Evolutionary conservation across 1,140 invertebrate species (phyloP).

Genomic region (Proctacanthus coquilletti): DNA sequence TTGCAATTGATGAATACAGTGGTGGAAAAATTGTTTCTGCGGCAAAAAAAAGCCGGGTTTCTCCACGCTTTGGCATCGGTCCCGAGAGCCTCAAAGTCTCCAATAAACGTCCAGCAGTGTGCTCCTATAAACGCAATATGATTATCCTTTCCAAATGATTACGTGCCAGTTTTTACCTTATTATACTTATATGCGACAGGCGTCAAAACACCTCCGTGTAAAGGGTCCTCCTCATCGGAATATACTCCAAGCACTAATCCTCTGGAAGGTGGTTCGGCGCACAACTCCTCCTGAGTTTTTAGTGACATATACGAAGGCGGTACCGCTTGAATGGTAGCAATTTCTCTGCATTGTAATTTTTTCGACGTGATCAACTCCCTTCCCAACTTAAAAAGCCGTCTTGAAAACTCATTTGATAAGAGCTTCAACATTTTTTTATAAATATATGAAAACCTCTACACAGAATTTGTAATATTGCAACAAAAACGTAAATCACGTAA

Average conservation of each 20-base stretch:
- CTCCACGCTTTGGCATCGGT: slow-evolving; percentile 24
- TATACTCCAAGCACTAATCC: slow-evolving; percentile 23
- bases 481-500: too few relatives aligned
- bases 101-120: slow-evolving; percentile 14
- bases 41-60: slow-evolving; percentile 22
- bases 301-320: too few relatives aligned
- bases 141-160: too few relatives aligned
- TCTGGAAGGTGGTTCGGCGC: slow-evolving; percentile 22
- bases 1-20: slow-evolving; percentile 43
- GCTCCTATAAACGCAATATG: not conserved
- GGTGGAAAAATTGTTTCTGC: slow-evolving; percentile 32
- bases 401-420: too few relatives aligned
- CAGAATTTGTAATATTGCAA: too few relatives aligned
- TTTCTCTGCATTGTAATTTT: too few relatives aligned
- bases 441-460: too few relatives aligned
- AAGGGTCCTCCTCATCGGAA: slow-evolving; percentile 24
- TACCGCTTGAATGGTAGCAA: too few relatives aligned
- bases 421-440: too few relatives aligned
- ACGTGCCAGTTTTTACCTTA: slow-evolving; percentile 17
- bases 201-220: slow-evolving; percentile 21
- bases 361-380: too few relatives aligned
- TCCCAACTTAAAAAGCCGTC: too few relatives aligned
- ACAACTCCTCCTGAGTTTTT: slow-evolving; percentile 26
- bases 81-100: slow-evolving; percentile 26
- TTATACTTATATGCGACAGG: slow-evolving; percentile 20